These are phyloP conservation scores for Caerostris darwini DNA, from an alignment of 1,140 invertebrate species.

Conservation along the genomic window DNA sequence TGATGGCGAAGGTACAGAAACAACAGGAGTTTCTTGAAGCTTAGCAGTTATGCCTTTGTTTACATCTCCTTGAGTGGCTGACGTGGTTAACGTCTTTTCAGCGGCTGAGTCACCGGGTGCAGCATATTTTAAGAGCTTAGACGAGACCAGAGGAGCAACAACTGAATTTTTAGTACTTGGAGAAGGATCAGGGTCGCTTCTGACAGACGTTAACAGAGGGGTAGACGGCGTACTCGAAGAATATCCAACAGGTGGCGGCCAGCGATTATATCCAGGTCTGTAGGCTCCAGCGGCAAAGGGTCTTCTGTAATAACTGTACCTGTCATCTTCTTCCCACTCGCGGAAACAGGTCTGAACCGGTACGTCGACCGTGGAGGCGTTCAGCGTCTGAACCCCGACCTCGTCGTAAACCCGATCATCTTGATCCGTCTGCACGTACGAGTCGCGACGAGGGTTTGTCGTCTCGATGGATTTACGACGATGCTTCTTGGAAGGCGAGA, in stretches of 20 bases:
- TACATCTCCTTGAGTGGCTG: background rate
- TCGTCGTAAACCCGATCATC: conserved; percentile 9
- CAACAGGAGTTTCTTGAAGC: background rate
- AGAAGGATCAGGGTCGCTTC: background rate
- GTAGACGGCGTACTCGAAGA: background rate
- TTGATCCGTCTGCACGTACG: conserved; percentile 59
- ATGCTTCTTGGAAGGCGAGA: background rate
- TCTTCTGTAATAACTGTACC: background rate
- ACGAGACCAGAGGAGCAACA: conserved; percentile 27
- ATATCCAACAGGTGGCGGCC: conserved; percentile 39
- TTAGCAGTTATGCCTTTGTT: background rate
- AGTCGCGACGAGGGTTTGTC: conserved; percentile 19
- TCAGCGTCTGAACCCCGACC: conserved; percentile 72
- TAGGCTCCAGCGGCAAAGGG: background rate
- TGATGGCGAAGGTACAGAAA: background rate
- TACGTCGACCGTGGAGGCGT: conserved; percentile 73
- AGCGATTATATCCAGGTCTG: background rate
- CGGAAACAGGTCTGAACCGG: conserved; percentile 74
- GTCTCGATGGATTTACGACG: background rate
- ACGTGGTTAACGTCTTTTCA: conserved; percentile 12
- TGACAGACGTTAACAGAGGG: background rate
- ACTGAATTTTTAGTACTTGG: conserved; percentile 22
- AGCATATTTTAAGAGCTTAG: conserved; percentile 68
- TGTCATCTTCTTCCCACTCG: conserved; percentile 62
- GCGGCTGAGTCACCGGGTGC: conserved; percentile 32